Conservation (phyloP, 2,888 invertebrate genomes). For the Gerris lacustris region DNA sequence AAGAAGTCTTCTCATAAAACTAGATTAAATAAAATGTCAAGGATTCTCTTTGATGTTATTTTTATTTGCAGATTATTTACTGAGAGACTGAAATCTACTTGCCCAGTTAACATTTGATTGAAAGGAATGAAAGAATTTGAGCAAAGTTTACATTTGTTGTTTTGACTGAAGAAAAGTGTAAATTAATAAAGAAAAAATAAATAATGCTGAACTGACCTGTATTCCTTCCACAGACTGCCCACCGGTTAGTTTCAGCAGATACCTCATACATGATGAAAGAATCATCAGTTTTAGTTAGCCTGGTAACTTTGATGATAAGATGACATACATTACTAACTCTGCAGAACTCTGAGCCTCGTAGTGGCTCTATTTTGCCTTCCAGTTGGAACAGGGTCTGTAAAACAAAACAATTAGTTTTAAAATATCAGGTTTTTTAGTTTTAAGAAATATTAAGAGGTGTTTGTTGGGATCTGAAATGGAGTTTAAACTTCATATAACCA, state of each 20-base stretch:
- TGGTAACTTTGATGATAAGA: constrained; percentile 58
- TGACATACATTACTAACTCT: constrained; percentile 80
- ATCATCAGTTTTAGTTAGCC: constrained; percentile 35
- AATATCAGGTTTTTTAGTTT: neutral
- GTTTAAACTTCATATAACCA: neutral
- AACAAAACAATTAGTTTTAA: constrained; percentile 22
- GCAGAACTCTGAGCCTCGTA: constrained; percentile 70
- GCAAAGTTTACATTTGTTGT: too few species aligned
- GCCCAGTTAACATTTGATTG: too few species aligned
- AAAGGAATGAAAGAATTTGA: too few species aligned
- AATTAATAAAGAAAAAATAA: too few species aligned
- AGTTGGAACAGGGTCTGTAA: constrained; percentile 68
- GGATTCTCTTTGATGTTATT: too few species aligned
- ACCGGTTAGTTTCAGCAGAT: constrained; percentile 77
- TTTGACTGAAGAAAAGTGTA: too few species aligned
- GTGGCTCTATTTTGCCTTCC: constrained; percentile 62
- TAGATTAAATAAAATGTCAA: too few species aligned
- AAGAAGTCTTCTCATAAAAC: too few species aligned
- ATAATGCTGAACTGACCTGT: constrained; percentile 46
- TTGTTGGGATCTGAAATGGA: constrained; percentile 9
- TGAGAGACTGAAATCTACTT: too few species aligned
- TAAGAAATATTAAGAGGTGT: neutral
- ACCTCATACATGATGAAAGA: constrained; percentile 84
- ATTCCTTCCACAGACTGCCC: constrained; percentile 84
- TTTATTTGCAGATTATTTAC: too few species aligned